A percentile compares a stretch with the other conserved stretches of the same genome.
Conservation (phyloP, 2,888 invertebrate genomes). For the Plebejus melissa region DNA sequence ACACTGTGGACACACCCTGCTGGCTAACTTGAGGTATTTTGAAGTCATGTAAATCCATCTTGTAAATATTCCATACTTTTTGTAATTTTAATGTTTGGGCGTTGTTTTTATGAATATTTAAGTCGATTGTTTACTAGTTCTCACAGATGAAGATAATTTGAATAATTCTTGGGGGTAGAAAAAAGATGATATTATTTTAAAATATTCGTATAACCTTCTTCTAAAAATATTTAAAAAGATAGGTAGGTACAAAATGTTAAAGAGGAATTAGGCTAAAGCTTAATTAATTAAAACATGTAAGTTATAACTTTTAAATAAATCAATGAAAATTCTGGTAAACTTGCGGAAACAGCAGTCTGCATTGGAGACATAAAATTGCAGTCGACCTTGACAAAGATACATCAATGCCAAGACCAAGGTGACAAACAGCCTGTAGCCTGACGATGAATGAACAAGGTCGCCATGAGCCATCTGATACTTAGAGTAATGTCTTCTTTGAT, state of each 20-base stretch:
- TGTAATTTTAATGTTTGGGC: background rate
- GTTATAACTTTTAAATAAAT: background rate
- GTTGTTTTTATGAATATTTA: background rate
- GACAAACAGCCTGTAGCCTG: background rate
- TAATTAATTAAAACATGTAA: too few relatives aligned
- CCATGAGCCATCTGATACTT: background rate
- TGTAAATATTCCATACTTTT: background rate
- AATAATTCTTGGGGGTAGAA: background rate
- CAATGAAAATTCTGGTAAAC: background rate
- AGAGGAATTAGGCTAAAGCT: background rate
- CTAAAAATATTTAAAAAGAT: background rate
- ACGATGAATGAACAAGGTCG: constrained; percentile 8
- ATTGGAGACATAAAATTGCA: constrained; percentile 2
- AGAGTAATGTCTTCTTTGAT: background rate
- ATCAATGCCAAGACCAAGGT: constrained; percentile 9
- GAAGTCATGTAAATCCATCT: background rate
- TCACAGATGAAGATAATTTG: background rate
- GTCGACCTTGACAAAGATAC: background rate
- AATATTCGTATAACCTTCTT: background rate
- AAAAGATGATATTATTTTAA: background rate
- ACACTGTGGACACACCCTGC: constrained; percentile 39
- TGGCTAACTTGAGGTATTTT: constrained; percentile 44
- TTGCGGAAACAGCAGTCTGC: background rate
- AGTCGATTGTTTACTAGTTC: background rate
- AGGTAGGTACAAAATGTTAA: too few relatives aligned